These are phyloP conservation scores for Drosophila arawakana DNA, from an alignment of 1,140 invertebrate genomes.

Conservation along the genomic window DNA sequence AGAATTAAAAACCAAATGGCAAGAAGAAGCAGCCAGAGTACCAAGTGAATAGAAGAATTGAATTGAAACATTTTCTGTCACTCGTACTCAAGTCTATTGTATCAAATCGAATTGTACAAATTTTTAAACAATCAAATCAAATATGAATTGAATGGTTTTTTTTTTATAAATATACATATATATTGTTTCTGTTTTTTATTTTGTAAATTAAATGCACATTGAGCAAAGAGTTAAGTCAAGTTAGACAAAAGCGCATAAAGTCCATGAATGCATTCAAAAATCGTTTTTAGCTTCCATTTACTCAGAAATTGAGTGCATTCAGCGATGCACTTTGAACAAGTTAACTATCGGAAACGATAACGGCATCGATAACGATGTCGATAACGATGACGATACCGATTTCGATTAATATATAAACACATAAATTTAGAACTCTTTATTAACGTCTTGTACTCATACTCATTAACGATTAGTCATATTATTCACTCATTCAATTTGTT, in stretches of 20 bases:
- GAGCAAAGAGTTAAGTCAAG: constrained; percentile 32
- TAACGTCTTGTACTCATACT: constrained; percentile 24
- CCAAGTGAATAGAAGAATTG: not conserved
- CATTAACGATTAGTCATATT: constrained; percentile 24
- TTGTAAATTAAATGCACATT: not conserved
- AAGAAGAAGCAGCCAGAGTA: not conserved
- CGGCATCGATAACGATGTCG: constrained; percentile 7
- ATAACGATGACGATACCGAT: constrained; percentile 12
- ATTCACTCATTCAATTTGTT: not conserved
- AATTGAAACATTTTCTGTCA: not conserved
- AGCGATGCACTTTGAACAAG: not conserved
- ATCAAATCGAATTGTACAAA: constrained; percentile 43
- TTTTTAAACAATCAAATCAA: constrained; percentile 48
- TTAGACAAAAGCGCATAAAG: constrained; percentile 8
- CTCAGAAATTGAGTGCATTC: constrained; percentile 20
- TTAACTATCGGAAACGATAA: not conserved
- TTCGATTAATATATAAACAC: constrained; percentile 30
- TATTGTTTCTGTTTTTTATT: no score
- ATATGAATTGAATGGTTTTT: constrained; percentile 16
- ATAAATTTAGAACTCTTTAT: constrained; percentile 29
- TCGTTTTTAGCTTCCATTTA: not conserved
- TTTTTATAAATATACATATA: constrained; percentile 40
- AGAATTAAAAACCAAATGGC: not conserved
- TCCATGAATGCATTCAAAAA: constrained; percentile 1
- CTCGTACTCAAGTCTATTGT: constrained; percentile 25